These are phyloP conservation scores for Nicator chloris DNA, from an alignment of 2,113 vertebrate species.

Conservation along the genomic window DNA sequence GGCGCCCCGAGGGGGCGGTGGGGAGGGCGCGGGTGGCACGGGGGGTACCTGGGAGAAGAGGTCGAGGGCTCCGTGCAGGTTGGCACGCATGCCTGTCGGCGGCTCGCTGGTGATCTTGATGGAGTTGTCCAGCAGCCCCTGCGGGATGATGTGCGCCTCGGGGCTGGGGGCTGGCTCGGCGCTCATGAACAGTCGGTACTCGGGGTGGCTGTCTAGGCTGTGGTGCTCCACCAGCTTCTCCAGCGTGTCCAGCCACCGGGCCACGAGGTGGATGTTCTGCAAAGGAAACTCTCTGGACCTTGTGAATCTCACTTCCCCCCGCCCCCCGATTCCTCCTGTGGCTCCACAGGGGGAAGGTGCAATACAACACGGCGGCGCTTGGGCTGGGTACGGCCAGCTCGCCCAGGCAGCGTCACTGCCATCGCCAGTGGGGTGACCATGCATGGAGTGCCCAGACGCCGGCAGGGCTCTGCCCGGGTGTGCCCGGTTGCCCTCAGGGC, in stretches of 20 bases:
- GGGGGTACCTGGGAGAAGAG: constrained; percentile 73
- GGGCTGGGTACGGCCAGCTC: background rate
- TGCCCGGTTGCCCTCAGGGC: accelerated
- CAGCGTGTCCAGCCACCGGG: constrained; percentile 70
- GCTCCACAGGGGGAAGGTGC: background rate
- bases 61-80: constrained; percentile 76
- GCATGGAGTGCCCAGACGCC: accelerated
- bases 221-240: constrained; percentile 71
- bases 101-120: constrained; percentile 80
- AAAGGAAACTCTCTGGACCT: background rate
- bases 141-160: constrained; percentile 71
- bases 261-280: constrained; percentile 79
- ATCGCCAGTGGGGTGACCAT: accelerated
- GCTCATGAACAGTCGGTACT: constrained; percentile 73
- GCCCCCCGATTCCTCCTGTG: accelerated
- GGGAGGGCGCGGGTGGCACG: no score
- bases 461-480: background rate
- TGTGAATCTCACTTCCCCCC: background rate
- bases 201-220: constrained; percentile 42
- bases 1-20: accelerated
- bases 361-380: accelerated
- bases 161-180: constrained; percentile 67
- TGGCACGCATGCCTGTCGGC: constrained; percentile 70
- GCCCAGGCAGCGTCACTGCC: background rate
- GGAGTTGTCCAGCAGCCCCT: constrained; percentile 76